Conservation (phyloP, 2,888 invertebrate species). For the Drosophila histrio region DNA sequence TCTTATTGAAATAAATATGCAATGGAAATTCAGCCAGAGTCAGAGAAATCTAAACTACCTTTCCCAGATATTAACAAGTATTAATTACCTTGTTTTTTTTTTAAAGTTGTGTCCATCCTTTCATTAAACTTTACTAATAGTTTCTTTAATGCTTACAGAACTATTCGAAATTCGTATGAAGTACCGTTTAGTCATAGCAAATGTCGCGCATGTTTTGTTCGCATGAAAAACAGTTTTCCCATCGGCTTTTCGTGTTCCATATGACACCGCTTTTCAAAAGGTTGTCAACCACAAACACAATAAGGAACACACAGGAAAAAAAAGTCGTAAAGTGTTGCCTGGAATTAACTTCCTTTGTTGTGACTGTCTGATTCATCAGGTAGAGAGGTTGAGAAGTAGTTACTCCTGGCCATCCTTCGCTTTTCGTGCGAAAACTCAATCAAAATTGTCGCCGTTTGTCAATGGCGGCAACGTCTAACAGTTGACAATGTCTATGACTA, state of each 20-base stretch:
- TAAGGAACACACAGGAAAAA: slow-evolving; percentile 5
- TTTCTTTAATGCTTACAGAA: no score
- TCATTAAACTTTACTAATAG: no score
- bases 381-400: background rate
- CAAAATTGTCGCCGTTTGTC: slow-evolving; percentile 74
- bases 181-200: slow-evolving; percentile 21
- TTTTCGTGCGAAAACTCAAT: slow-evolving; percentile 74
- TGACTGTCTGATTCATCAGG: slow-evolving; percentile 51
- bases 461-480: slow-evolving; percentile 35
- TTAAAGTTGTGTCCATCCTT: no score
- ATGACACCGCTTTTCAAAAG: slow-evolving; percentile 35
- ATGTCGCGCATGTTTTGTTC: slow-evolving; percentile 25
- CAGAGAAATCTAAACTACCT: no score
- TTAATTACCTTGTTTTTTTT: no score
- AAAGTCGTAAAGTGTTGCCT: slow-evolving; percentile 20
- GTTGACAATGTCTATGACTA: slow-evolving; percentile 4
- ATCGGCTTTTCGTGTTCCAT: slow-evolving; percentile 6
- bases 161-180: no score
- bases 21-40: no score
- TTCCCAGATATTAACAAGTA: no score
- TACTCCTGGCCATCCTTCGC: slow-evolving; percentile 24
- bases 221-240: slow-evolving; percentile 44
- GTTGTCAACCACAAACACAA: slow-evolving; percentile 15
- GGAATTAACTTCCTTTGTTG: slow-evolving; percentile 52
- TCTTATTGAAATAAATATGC: no score